These are phyloP conservation scores for Caiman crocodilus DNA, from an alignment of 2,797 vertebrate genomes.

Conservation along the genomic window DNA sequence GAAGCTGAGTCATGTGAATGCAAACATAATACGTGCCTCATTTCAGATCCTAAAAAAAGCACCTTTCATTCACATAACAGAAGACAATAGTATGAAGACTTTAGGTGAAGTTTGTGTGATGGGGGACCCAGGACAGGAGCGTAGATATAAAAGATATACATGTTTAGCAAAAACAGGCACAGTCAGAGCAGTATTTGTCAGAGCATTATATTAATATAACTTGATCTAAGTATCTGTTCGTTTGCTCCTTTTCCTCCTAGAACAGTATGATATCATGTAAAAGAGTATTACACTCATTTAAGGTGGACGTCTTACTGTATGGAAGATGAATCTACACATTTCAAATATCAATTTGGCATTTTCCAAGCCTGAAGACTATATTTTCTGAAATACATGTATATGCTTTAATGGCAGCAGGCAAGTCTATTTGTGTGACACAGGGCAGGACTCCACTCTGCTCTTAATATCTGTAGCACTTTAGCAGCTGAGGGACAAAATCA, in stretches of 20 bases:
- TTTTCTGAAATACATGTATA: neutral
- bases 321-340: neutral
- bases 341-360: conserved; percentile 1
- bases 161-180: neutral
- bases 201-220: neutral
- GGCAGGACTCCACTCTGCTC: neutral
- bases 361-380: neutral
- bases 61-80: neutral
- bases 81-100: neutral
- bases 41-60: neutral
- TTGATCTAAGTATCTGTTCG: neutral
- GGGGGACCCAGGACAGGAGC: neutral
- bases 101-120: neutral
- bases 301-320: neutral
- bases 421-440: neutral
- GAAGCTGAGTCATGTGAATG: neutral
- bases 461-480: neutral
- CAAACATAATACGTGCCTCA: neutral
- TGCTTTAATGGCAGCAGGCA: neutral
- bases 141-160: neutral
- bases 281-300: neutral
- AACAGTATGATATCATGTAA: neutral
- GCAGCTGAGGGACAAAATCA: neutral
- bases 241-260: neutral
- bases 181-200: neutral